Evolutionary conservation across 2,113 vertebrate species (phyloP).

Genomic region (Pavo muticus): DNA sequence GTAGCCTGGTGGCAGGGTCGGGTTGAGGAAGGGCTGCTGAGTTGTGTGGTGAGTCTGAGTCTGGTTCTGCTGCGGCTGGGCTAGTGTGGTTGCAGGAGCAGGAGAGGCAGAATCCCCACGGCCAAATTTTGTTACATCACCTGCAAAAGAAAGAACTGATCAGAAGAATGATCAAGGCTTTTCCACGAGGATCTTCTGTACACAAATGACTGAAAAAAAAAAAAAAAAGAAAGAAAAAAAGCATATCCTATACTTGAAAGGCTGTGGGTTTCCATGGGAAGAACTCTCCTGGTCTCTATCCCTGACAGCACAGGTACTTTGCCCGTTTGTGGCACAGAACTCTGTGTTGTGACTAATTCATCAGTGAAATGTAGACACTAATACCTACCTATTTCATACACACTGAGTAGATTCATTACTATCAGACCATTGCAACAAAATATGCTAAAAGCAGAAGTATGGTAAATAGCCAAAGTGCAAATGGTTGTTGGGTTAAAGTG

Average conservation of each 20-base stretch:
- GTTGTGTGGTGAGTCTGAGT: constrained; percentile 87
- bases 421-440: background rate
- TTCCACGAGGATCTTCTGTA: background rate
- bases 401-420: background rate
- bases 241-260: background rate
- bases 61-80: constrained; percentile 88
- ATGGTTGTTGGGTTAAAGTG: constrained; percentile 19
- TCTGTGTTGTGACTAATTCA: background rate
- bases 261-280: background rate
- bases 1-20: constrained; percentile 90
- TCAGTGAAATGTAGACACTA: background rate
- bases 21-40: constrained; percentile 95
- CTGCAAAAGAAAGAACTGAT: constrained; percentile 66
- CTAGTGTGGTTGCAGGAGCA: constrained; percentile 88
- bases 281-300: background rate
- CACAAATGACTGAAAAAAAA: background rate
- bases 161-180: background rate
- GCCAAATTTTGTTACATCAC: constrained; percentile 95
- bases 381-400: background rate
- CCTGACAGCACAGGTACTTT: background rate
- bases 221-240: background rate
- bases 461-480: constrained; percentile 14
- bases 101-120: constrained; percentile 94
- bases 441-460: constrained; percentile 24
- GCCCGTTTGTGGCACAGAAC: background rate